phyloP scores from a whole-genome alignment of 2,113 vertebrate genomes.

The Forbesichthys papilliferus region DNA sequence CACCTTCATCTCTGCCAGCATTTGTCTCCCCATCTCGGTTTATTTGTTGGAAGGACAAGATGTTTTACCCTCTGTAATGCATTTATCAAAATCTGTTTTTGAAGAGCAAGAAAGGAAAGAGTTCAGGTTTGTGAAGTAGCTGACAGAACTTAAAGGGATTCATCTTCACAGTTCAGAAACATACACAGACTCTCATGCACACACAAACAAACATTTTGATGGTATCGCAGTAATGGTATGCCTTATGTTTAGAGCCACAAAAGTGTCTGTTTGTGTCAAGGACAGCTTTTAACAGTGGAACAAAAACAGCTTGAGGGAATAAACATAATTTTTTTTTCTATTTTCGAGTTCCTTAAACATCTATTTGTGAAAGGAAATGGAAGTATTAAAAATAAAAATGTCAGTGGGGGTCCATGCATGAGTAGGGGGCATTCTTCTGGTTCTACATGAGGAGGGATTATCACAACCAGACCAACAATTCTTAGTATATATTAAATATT shows the following conservation, averaged over 20 bases:
- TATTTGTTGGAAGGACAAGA: slow-evolving; percentile 34
- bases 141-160: slow-evolving; percentile 19
- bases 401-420: too few species aligned
- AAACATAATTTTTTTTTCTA: background rate
- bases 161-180: slow-evolving; percentile 14
- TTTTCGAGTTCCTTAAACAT: too few species aligned
- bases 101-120: slow-evolving; percentile 17
- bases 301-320: background rate
- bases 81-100: slow-evolving; percentile 25
- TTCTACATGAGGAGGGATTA: too few species aligned
- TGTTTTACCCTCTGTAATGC: slow-evolving; percentile 35
- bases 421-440: background rate
- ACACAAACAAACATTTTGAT: slow-evolving; percentile 12
- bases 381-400: too few species aligned
- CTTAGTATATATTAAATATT: too few species aligned
- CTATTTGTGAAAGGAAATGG: too few species aligned
- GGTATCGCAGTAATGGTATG: slow-evolving; percentile 21
- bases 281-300: background rate
- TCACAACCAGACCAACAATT: too few species aligned
- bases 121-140: slow-evolving; percentile 22
- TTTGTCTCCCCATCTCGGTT: slow-evolving; percentile 33
- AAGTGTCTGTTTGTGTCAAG: background rate
- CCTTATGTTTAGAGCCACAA: slow-evolving; percentile 15
- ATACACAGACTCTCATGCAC: background rate
- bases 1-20: slow-evolving; percentile 13